These are phyloP conservation scores for Tribolium castaneum DNA, from an alignment of 1,140 invertebrate species.

Conservation along the genomic window DNA sequence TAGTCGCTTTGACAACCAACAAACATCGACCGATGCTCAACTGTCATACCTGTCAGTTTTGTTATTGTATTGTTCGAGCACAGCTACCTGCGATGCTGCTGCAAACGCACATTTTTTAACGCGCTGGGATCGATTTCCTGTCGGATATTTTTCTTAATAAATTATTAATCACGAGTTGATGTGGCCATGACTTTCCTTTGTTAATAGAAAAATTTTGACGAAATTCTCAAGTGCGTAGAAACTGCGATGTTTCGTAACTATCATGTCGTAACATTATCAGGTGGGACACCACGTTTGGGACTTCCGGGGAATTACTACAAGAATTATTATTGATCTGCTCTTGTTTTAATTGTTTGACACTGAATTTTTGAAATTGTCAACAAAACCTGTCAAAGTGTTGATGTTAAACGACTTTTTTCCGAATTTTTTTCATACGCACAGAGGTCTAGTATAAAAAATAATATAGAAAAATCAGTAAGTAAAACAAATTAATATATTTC, in stretches of 20 bases:
- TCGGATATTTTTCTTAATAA: neutral
- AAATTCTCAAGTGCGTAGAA: conserved; percentile 12
- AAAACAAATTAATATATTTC: too few species aligned
- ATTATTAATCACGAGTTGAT: neutral
- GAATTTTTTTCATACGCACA: too few species aligned
- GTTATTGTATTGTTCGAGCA: neutral
- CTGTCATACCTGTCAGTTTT: neutral
- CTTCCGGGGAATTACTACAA: neutral
- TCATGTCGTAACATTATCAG: neutral
- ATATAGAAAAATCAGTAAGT: too few species aligned
- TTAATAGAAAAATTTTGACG: neutral
- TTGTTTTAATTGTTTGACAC: too few species aligned
- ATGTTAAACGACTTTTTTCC: too few species aligned
- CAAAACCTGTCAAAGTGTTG: too few species aligned
- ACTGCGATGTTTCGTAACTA: conserved; percentile 2
- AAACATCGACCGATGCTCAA: neutral
- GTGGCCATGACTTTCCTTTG: conserved; percentile 18
- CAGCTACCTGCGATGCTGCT: neutral
- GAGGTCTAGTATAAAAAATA: too few species aligned
- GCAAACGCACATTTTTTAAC: neutral
- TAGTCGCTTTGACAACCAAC: neutral
- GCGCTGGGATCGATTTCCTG: neutral
- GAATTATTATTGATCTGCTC: neutral
- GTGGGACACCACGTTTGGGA: neutral
- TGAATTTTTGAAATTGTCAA: too few species aligned